Base-by-base conservation (phyloP, 2,797 vertebrate genomes). In the Sebastes kiyomatsui region DNA sequence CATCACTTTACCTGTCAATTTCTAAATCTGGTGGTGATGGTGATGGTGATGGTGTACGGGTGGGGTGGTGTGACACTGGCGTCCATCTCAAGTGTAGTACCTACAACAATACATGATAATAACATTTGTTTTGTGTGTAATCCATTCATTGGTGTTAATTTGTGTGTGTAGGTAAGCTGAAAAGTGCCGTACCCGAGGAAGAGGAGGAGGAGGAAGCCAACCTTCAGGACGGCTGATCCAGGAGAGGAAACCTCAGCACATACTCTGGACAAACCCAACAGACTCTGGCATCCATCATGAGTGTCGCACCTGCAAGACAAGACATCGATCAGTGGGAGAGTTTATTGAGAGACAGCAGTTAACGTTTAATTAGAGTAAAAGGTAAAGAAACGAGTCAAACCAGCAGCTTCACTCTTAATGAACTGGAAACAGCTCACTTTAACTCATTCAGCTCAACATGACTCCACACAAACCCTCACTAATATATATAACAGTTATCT, bases 121-220 rank as follows among this genome's bases (percentile, higher is more conserved):
- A 46, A 18, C 42, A 46, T 46, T 46, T 18, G 16, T 46, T 38
- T 38, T 38, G 38, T 42, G 13, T 42, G 4, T 38, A 38, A 38
- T 38, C 35, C 35, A 38, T 46, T 46, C 6, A 46, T 18, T 46
- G 14, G 16, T 46, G 42, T 52, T 60, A 16, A 38, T 73, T 4
- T 86, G 32, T 85, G 52, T 80, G 22, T 67, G 54, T 13, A 94
- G 93, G 87, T 23, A 92, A 92, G 1, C 74, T 91, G 85, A 88
- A 92, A 42, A 60, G 30, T 8, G 11, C 76, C 0, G 87, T 94
- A 49, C 89, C 88, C 0, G 93, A 93, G 80, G 93, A 94, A 7
- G 35, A 38, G 35, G 90, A 93, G 0, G 89, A 91, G 52, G 90
- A 89, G 27, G 83, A 88, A 30, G n/a, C 42, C 55, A 56, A 10